Base-by-base conservation (phyloP, 2,888 invertebrate genomes). In the Chrysomela aeneicollis region DNA sequence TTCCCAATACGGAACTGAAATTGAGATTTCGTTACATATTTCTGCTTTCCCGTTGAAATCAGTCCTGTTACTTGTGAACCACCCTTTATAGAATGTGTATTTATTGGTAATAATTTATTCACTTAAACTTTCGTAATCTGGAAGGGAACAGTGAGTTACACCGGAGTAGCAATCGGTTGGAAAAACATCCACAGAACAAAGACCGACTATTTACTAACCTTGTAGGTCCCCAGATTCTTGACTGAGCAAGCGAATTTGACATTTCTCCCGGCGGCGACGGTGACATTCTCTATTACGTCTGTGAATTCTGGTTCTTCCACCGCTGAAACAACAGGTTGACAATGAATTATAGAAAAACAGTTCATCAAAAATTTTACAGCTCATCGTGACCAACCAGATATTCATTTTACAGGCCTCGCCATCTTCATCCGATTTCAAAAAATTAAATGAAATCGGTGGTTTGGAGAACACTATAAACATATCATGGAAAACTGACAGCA, bases 211-310 rank as follows among this genome's bases (percentile, higher is more conserved):
- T 65, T 71, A 79, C 87, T 85, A 86, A 95, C 95, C 91, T 95
- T 95, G 82, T 93, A 95, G 49, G 92, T 90, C 75, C 94, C 95
- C 67, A 95, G 89, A 84, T 95, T 93, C 83, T 94, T 94, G 75
- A 95, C 95, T 37, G 93, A 92, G 84, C 95, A 95, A 61, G 94
- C 92, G 76, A 95, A 88, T 79, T 92, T 93, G 76, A 95, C 93
- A 82, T 90, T 93, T 74, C 95, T 88, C 71, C 95, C 95, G 67
- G 94, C 93, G 67, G 95, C 92, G 71, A 94, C 93, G 59, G 95
- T 95, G 76, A 93, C 91, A 84, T 95, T 95, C 82, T 93, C 92
- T 78, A 95, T 95, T 77, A 92, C 89, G 82, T 94, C 94, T 66
- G 93, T 90, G 83, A 95, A 95, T 83, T 94, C 94, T 1, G 95